A percentile compares a stretch with the other conserved stretches of the same genome.
phyloP scores from a whole-genome alignment of 1,140 invertebrate species.

The Papilio machaon region DNA sequence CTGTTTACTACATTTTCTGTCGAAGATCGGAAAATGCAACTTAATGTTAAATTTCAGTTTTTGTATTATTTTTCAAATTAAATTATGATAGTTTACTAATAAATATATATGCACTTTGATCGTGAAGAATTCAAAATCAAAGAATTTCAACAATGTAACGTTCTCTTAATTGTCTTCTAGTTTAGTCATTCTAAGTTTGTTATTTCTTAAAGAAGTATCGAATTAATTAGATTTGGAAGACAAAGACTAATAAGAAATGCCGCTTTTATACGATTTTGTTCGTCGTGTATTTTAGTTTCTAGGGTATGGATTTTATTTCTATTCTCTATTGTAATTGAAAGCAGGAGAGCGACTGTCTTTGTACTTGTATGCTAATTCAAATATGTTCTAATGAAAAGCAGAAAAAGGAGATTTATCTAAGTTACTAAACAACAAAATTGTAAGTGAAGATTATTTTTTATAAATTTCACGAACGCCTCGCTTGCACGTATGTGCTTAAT shows the following conservation, averaged over 20 bases:
- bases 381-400: neutral
- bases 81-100: neutral
- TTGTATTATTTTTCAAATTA: neutral
- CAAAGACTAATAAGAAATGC: no score
- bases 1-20: neutral
- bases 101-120: neutral
- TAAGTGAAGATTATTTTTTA: neutral
- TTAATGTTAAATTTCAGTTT: neutral
- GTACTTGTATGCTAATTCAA: neutral
- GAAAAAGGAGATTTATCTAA: neutral
- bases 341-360: neutral
- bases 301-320: neutral
- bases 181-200: neutral
- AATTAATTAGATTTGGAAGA: constrained; percentile 7
- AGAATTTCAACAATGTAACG: neutral
- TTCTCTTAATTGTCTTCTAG: neutral
- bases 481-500: neutral
- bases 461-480: neutral
- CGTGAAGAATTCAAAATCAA: neutral
- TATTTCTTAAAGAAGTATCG: neutral
- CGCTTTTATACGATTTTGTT: neutral
- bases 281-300: neutral
- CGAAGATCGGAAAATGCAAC: no score
- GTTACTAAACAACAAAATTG: neutral
- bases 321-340: neutral